phyloP scores from a whole-genome alignment of 1,140 invertebrate genomes.

The Drosophila sp. region DNA sequence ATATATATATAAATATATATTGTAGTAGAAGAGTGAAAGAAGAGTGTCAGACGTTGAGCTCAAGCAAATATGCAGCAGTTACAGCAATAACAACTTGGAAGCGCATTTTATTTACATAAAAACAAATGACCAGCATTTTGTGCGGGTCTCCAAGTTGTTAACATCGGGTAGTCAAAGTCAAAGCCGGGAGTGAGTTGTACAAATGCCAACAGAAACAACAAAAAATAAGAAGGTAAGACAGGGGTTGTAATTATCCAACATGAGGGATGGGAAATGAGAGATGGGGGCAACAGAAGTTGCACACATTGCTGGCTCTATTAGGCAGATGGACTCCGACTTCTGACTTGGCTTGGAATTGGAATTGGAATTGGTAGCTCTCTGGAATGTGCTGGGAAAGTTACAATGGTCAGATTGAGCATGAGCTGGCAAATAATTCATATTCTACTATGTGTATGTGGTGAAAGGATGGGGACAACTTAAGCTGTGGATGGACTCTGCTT shows the following conservation, averaged over 20 bases:
- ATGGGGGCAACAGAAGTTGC: constrained; percentile 28
- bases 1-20: constrained; percentile 23
- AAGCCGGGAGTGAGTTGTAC: constrained; percentile 42
- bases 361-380: background rate
- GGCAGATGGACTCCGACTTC: constrained; percentile 11
- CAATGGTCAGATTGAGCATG: constrained; percentile 39
- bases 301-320: constrained; percentile 46
- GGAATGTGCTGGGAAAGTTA: constrained; percentile 69
- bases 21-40: constrained; percentile 26
- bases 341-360: background rate
- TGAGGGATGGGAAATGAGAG: background rate
- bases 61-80: constrained; percentile 50
- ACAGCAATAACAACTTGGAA: constrained; percentile 53
- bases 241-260: constrained; percentile 72
- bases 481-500: constrained; percentile 25
- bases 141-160: constrained; percentile 43
- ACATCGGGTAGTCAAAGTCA: constrained; percentile 23
- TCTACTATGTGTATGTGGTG: constrained; percentile 3
- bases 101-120: constrained; percentile 80
- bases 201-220: constrained; percentile 28
- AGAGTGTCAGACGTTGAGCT: constrained; percentile 48
- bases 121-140: constrained; percentile 82
- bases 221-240: constrained; percentile 28
- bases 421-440: constrained; percentile 59
- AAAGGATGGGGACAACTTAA: constrained; percentile 25